Conservation (phyloP, 2,113 vertebrate species). For the Myrmecophaga tridactyla region DNA sequence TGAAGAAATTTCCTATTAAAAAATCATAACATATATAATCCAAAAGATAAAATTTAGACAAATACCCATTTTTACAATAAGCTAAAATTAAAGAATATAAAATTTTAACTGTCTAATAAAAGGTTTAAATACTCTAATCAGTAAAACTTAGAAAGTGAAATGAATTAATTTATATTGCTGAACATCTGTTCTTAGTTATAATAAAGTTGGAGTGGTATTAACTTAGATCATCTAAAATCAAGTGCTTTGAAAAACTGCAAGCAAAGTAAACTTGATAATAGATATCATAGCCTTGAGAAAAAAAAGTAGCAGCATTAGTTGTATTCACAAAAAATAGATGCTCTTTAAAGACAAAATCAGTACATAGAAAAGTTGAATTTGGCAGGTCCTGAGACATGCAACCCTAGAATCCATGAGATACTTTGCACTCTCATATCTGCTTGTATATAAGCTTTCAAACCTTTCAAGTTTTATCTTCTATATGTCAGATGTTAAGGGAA, state of each 20-base stretch:
- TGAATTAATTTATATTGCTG: conserved; percentile 72
- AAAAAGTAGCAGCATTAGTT: conserved; percentile 54
- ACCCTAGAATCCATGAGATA: not conserved
- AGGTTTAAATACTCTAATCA: conserved; percentile 59
- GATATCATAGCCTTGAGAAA: not conserved
- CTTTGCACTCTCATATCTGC: not conserved
- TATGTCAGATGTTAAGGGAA: not conserved
- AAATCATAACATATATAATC: not conserved
- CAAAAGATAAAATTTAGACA: conserved; percentile 38
- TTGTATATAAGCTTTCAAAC: not conserved
- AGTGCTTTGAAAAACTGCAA: conserved; percentile 34
- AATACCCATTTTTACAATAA: conserved; percentile 47
- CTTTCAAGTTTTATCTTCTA: not conserved
- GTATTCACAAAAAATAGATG: conserved; percentile 52
- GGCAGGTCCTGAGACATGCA: not conserved
- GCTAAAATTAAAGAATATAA: conserved; percentile 54
- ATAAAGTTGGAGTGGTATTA: conserved; percentile 56
- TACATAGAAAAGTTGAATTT: conserved; percentile 57
- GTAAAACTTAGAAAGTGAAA: conserved; percentile 55
- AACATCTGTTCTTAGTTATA: conserved; percentile 73
- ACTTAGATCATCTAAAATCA: conserved; percentile 55
- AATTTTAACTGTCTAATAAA: conserved; percentile 49
- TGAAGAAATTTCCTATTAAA: not conserved
- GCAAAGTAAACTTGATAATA: conserved; percentile 14
- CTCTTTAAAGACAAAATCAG: conserved; percentile 48